phyloP scores from a whole-genome alignment of 1,140 invertebrate genomes.

The Zaprionus lachaisei region DNA sequence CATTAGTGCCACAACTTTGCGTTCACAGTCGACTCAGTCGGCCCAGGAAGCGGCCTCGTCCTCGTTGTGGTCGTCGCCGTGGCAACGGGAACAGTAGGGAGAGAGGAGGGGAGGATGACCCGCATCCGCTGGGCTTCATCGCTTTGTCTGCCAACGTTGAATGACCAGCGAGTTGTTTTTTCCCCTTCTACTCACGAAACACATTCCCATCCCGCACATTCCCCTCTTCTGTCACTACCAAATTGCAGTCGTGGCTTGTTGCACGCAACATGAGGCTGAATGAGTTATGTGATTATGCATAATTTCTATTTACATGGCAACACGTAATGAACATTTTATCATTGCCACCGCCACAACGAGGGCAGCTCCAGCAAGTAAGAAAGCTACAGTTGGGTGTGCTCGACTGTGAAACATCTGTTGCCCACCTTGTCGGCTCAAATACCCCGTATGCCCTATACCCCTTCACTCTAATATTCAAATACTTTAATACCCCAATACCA shows the following conservation, averaged over 20 bases:
- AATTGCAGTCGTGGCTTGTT: conserved; percentile 48
- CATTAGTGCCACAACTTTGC: conserved; percentile 18
- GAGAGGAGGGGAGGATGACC: not conserved
- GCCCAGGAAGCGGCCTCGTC: not conserved
- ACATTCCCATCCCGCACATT: not conserved
- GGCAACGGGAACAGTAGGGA: not conserved
- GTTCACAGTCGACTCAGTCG: not conserved
- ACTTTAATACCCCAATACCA: too few relatives aligned
- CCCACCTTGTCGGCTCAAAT: too few relatives aligned
- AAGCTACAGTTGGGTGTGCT: not conserved
- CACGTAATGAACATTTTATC: conserved; percentile 52
- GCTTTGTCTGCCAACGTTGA: conserved; percentile 15
- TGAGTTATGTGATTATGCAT: conserved; percentile 71
- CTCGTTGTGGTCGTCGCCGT: not conserved
- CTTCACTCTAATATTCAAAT: too few relatives aligned
- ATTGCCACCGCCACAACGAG: conserved; percentile 42
- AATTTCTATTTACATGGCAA: conserved; percentile 63
- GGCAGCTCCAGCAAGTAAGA: conserved; percentile 1
- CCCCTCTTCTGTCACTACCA: not conserved
- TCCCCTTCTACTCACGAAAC: not conserved
- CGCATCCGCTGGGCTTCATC: conserved; percentile 14
- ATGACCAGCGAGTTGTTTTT: conserved; percentile 3
- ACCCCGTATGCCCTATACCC: too few relatives aligned
- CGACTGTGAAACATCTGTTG: not conserved
- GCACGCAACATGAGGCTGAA: conserved; percentile 44